Evolutionary conservation across 2,888 invertebrate genomes (phyloP).

Genomic region (Napeogenes inachia): DNA sequence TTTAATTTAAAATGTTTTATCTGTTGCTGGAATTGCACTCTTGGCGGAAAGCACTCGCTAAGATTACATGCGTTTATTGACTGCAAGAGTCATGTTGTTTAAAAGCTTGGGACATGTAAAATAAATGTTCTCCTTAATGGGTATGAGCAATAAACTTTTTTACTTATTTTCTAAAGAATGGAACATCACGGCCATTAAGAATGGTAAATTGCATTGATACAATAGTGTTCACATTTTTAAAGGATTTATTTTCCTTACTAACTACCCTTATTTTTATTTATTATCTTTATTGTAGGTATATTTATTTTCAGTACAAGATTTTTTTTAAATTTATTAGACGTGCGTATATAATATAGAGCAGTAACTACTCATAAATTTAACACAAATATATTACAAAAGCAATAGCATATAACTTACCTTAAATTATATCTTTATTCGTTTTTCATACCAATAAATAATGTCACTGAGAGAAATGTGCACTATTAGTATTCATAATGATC

Average conservation of each 20-base stretch:
- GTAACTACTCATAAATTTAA: background rate
- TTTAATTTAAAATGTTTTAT: too few relatives aligned
- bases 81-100: background rate
- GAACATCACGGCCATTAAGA: constrained; percentile 1
- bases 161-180: background rate
- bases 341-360: background rate
- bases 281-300: background rate
- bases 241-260: too few relatives aligned
- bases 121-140: constrained; percentile 3
- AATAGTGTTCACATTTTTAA: background rate
- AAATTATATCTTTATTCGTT: background rate
- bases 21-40: too few relatives aligned
- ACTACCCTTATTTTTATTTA: too few relatives aligned
- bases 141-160: background rate
- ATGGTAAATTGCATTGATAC: background rate
- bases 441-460: background rate
- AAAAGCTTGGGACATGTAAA: background rate
- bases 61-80: constrained; percentile 6
- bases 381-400: background rate
- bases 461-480: background rate
- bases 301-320: background rate
- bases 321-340: too few relatives aligned
- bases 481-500: background rate
- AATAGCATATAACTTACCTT: background rate
- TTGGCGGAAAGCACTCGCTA: background rate